Conservation (phyloP, 2,113 vertebrate species). For the Centropus bengalensis region DNA sequence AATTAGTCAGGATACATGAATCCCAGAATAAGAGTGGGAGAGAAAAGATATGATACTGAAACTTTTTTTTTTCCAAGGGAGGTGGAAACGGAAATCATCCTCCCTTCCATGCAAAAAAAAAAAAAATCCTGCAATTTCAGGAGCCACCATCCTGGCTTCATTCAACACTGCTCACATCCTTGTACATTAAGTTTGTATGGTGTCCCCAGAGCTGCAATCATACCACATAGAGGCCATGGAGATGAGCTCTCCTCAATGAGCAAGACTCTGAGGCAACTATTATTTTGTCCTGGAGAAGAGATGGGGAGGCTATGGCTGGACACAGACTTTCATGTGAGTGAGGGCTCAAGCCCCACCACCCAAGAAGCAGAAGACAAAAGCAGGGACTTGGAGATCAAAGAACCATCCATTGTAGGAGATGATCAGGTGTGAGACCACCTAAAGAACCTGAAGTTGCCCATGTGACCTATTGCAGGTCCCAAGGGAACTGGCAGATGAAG, state of each 20-base stretch:
- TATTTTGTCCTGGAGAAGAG: neutral
- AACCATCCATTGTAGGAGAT: too few relatives aligned
- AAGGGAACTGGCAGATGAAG: too few relatives aligned
- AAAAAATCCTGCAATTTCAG: neutral
- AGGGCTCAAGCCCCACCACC: too few relatives aligned
- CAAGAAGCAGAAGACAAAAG: too few relatives aligned
- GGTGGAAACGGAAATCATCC: neutral
- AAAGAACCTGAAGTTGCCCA: too few relatives aligned
- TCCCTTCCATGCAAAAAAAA: neutral
- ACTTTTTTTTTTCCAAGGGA: neutral
- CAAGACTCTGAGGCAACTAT: neutral
- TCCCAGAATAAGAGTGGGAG: neutral
- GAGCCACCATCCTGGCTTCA: neutral
- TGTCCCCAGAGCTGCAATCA: neutral
- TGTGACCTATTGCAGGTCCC: too few relatives aligned
- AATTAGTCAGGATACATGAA: neutral
- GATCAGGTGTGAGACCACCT: too few relatives aligned
- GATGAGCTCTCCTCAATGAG: rapidly evolving
- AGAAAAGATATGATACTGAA: neutral
- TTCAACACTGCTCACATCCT: neutral
- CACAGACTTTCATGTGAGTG: too few relatives aligned
- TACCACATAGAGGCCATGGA: neutral
- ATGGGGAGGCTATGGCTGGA: neutral
- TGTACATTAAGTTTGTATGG: neutral
- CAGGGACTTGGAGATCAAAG: too few relatives aligned